phyloP scores from a whole-genome alignment of 2,888 invertebrate genomes.

The Dolomedes plantarius region DNA sequence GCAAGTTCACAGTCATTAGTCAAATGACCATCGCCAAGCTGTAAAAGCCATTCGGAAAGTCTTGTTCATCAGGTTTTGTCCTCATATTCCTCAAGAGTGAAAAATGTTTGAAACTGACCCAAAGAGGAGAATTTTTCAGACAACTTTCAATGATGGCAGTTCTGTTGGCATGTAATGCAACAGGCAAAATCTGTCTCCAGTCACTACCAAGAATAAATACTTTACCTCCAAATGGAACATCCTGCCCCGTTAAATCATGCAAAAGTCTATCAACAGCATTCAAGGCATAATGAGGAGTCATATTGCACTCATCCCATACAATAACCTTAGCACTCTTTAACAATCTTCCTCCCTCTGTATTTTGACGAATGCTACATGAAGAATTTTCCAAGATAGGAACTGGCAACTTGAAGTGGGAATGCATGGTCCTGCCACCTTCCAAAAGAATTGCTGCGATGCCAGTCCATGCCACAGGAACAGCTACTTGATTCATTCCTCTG shows the following conservation, averaged over 20 bases:
- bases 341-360: neutral
- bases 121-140: neutral
- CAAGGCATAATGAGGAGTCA: constrained; percentile 20
- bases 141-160: neutral
- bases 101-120: neutral
- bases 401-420: constrained; percentile 3
- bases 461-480: neutral
- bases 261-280: constrained; percentile 19
- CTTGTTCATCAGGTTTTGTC: neutral
- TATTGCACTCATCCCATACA: constrained; percentile 47
- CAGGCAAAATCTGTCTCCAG: constrained; percentile 61
- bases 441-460: neutral
- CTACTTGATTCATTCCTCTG: neutral
- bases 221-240: constrained; percentile 54
- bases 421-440: neutral
- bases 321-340: neutral
- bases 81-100: neutral
- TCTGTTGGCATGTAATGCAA: neutral
- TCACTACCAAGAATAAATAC: constrained; percentile 56
- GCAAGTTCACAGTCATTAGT: neutral
- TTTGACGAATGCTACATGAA: neutral
- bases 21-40: neutral
- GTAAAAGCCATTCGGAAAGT: neutral
- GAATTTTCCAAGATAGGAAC: neutral
- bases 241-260: constrained; percentile 31